Conservation (phyloP, 1,140 invertebrate species). For the Aethina tumida region DNA sequence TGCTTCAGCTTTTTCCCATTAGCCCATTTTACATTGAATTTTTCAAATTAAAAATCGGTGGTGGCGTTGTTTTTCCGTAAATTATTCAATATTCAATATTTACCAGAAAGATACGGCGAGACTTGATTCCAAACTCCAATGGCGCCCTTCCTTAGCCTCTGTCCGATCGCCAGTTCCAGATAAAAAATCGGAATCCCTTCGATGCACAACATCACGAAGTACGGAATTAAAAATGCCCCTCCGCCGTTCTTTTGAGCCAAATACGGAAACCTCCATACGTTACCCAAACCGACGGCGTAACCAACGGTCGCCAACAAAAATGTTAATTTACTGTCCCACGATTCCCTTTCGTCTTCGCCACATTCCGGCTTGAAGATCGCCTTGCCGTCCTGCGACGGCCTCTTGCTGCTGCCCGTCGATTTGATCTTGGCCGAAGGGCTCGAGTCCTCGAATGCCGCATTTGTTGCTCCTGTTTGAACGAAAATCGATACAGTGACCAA, state of each 20-base stretch:
- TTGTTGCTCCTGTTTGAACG: constrained; percentile 78
- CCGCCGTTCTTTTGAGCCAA: constrained; percentile 87
- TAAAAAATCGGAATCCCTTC: constrained; percentile 94
- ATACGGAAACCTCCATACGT: constrained; percentile 89
- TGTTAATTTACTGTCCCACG: constrained; percentile 88
- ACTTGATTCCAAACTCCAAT: constrained; percentile 93
- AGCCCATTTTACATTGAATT: no score
- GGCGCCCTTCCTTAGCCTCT: constrained; percentile 81
- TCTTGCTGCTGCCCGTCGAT: constrained; percentile 29
- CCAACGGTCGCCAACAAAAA: constrained; percentile 85
- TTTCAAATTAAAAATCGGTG: neutral
- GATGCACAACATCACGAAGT: constrained; percentile 86
- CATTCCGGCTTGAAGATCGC: constrained; percentile 60
- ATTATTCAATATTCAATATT: constrained; percentile 10
- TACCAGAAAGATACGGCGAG: constrained; percentile 43
- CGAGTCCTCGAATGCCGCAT: constrained; percentile 74
- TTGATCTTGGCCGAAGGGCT: constrained; percentile 50
- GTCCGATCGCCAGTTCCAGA: constrained; percentile 86
- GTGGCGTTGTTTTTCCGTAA: neutral
- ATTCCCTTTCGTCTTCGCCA: constrained; percentile 73
- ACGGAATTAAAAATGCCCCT: constrained; percentile 89
- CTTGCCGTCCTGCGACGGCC: constrained; percentile 25
- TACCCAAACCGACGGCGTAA: constrained; percentile 87
- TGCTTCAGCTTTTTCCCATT: no score
- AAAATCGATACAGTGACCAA: no score